A percentile compares a stretch with the other conserved stretches of the same genome.
Evolutionary conservation across 2,113 vertebrate species (phyloP).

Genomic region (Cololabis saira): DNA sequence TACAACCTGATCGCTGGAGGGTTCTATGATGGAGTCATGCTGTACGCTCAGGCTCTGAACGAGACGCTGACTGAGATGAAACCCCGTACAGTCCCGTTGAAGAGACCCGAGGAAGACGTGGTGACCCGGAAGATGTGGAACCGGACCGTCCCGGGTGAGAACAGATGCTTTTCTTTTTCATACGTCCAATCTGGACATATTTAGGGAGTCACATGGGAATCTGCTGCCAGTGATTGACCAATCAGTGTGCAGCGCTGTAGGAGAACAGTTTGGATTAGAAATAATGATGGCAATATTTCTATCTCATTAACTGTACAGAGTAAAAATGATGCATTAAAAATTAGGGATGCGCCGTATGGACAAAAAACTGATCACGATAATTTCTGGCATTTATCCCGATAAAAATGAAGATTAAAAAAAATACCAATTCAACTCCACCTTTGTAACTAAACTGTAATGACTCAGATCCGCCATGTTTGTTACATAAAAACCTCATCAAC

Average conservation of each 20-base stretch:
- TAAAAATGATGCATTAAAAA: neutral
- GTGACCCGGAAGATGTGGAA: slow-evolving; percentile 88
- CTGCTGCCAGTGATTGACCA: slow-evolving; percentile 6
- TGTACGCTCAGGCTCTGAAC: slow-evolving; percentile 89
- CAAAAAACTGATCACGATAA: no score
- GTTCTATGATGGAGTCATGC: slow-evolving; percentile 92
- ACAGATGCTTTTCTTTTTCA: neutral
- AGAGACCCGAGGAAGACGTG: slow-evolving; percentile 45
- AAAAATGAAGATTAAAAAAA: no score
- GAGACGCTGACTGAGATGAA: slow-evolving; percentile 85
- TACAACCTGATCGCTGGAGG: slow-evolving; percentile 91
- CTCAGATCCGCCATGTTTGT: no score
- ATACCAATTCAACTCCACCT: no score
- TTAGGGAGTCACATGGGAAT: neutral
- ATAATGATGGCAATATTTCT: slow-evolving; percentile 4
- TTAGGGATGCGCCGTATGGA: no score
- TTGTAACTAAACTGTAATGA: no score
- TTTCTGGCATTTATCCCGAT: no score
- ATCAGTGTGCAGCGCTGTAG: slow-evolving; percentile 4
- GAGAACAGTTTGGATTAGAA: slow-evolving; percentile 5
- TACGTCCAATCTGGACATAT: neutral
- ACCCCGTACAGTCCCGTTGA: slow-evolving; percentile 22
- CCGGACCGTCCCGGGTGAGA: slow-evolving; percentile 86
- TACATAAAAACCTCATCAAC: no score
- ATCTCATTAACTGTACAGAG: slow-evolving; percentile 1